phyloP scores from a whole-genome alignment of 2,113 vertebrate species.

The Gambusia holbrooki region DNA sequence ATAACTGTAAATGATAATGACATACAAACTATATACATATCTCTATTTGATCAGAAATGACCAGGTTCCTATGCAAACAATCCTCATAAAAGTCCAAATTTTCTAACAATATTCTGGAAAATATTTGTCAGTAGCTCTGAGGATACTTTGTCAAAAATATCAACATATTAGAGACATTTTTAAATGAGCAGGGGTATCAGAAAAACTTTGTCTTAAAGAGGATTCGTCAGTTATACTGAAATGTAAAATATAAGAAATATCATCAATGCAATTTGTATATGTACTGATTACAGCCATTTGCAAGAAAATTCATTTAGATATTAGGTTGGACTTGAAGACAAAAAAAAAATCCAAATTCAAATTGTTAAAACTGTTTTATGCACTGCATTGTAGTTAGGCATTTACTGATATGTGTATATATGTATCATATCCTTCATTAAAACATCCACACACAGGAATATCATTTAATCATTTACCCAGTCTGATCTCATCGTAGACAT shows the following conservation, averaged over 20 bases:
- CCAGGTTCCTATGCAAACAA: not conserved
- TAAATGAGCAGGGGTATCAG: too few relatives aligned
- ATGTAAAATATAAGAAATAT: not conserved
- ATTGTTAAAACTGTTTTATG: too few relatives aligned
- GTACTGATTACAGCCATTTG: not conserved
- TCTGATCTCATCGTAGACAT: conserved; percentile 59
- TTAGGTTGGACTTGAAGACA: not conserved
- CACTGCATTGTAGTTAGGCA: not conserved
- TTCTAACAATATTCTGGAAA: not conserved
- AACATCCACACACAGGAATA: conserved; percentile 21
- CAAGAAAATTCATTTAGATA: too few relatives aligned
- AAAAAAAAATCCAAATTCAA: not conserved
- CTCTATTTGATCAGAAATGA: not conserved
- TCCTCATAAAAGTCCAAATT: not conserved
- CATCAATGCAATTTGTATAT: not conserved
- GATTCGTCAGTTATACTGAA: not conserved
- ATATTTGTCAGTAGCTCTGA: not conserved
- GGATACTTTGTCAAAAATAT: not conserved
- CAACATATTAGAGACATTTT: too few relatives aligned
- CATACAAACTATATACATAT: not conserved
- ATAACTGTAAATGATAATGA: not conserved
- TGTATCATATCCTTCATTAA: conserved; percentile 4
- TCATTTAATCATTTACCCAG: conserved; percentile 55
- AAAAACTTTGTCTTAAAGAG: not conserved
- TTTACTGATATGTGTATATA: conserved; percentile 6